Evolutionary conservation across 2,888 invertebrate species (phyloP), one percentile per base, ranked within the genome.

Genomic region (Phragmatobia fuliginosa): DNA sequence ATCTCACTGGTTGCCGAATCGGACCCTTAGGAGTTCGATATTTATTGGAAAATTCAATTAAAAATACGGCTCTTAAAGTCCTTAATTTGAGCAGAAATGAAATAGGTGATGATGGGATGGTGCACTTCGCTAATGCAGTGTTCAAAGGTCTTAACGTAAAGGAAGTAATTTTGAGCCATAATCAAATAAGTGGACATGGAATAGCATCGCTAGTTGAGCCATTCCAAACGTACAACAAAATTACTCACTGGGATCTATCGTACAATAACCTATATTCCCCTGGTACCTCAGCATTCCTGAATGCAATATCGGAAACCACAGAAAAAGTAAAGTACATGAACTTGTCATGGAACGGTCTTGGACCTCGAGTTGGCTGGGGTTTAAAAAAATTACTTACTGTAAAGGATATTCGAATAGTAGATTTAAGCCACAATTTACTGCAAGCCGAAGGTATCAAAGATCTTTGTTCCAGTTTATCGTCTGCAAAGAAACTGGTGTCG

Each of bases 261-360:
- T 92, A 91, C 90, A 94, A 94, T 67, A 87, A 83, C 62, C 77
- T 92, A 0, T 85, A 73, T 70, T 76, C 82, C 38, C 74, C 74
- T 21, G 88, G 87, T n/a, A 83, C 85, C 2, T 81, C 68, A 31
- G 80, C 71, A 70, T 83, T 93, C 10, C 74, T 92, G 0, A 58
- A 28, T 16, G 80, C 73, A 21, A 76, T 93, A 41, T 72, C 86
- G 49, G 88, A 90, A 73, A 91, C 82, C 66, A 77, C 77, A 36
- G 61, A 67, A 62, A 45, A 68, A 21, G 81, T 93, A 28, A 73
- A 87, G 80, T 85, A 86, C 56, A 67, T 94, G 52, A 78, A 92
- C 83, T 78, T 94, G 25, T 85, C 93, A 3, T 92, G 92, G 93
- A 92, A 90, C 71, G 73, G 87, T 0, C 74, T 94, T 11, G 88